A percentile compares a stretch with the other conserved stretches of the same genome.
These are phyloP conservation scores for Lagria hirta DNA, from an alignment of 2,888 invertebrate species.

Conservation along the genomic window DNA sequence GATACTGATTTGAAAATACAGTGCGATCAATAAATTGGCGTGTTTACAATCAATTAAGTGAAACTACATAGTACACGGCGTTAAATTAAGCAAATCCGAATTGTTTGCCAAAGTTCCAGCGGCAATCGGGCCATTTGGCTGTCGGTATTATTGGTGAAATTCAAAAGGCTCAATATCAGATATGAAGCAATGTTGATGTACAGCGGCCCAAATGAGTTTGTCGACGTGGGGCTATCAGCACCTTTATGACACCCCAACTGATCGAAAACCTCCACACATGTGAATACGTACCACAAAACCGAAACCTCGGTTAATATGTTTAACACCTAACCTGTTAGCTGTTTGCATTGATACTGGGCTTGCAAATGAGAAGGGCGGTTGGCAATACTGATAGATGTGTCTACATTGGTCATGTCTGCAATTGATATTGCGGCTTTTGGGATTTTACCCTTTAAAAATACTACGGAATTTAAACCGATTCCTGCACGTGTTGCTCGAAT, in stretches of 20 bases:
- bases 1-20: no score
- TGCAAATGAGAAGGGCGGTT: slow-evolving; percentile 38
- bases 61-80: no score
- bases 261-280: slow-evolving; percentile 40
- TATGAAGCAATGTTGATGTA: slow-evolving; percentile 42
- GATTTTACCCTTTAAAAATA: no score
- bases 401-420: slow-evolving; percentile 48
- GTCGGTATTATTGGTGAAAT: slow-evolving; percentile 39
- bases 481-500: no score
- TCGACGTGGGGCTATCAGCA: slow-evolving; percentile 10
- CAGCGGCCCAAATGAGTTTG: slow-evolving; percentile 36
- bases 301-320: slow-evolving; percentile 53
- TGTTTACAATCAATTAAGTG: no score
- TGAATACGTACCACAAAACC: slow-evolving; percentile 48
- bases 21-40: no score
- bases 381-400: slow-evolving; percentile 49
- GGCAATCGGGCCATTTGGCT: no score
- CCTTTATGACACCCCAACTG: slow-evolving; percentile 32
- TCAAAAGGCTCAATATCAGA: slow-evolving; percentile 51
- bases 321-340: slow-evolving; percentile 51
- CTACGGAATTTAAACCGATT: no score
- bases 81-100: no score
- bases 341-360: slow-evolving; percentile 39
- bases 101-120: no score
- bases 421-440: slow-evolving; percentile 44